Percentiles rank a stretch among this genome's conserved stretches.
Evolutionary conservation across 2,888 invertebrate genomes (phyloP).

Genomic region (Ariolimax columbianus): DNA sequence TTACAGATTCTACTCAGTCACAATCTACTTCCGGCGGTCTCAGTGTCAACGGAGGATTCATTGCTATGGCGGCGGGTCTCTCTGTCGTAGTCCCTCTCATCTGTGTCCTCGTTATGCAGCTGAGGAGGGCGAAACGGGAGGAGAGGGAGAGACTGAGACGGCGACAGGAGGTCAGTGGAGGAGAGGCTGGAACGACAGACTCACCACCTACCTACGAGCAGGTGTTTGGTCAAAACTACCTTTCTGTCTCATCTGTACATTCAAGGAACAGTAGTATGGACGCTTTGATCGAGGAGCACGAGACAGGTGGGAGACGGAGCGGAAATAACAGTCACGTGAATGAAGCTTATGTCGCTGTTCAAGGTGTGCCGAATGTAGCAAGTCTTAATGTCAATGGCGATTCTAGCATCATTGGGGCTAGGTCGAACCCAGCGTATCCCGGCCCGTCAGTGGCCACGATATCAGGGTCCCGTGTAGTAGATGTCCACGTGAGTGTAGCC

Average conservation of each 20-base stretch:
- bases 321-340: not conserved
- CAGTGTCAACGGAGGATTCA: conserved; percentile 55
- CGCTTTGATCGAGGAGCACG: conserved; percentile 35
- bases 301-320: not conserved
- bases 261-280: conserved; percentile 41
- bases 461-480: conserved; percentile 41
- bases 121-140: conserved; percentile 51
- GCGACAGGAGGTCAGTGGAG: conserved; percentile 11
- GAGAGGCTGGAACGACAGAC: conserved; percentile 33
- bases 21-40: not conserved
- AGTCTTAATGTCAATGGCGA: not conserved
- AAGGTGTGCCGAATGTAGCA: too few species aligned
- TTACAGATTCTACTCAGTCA: not conserved
- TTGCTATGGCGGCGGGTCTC: conserved; percentile 56
- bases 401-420: not conserved
- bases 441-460: conserved; percentile 37
- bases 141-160: conserved; percentile 35
- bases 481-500: not conserved
- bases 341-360: not conserved
- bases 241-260: conserved; percentile 9
- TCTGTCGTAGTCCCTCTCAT: conserved; percentile 55
- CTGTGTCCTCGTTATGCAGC: conserved; percentile 55
- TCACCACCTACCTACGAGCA: conserved; percentile 57
- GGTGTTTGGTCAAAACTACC: conserved; percentile 50
- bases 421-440: not conserved